Percentiles rank a stretch among this genome's conserved stretches.
Evolutionary conservation across 2,113 vertebrate species (phyloP).

Genomic region (Sinocyclocheilus anophthalmus): DNA sequence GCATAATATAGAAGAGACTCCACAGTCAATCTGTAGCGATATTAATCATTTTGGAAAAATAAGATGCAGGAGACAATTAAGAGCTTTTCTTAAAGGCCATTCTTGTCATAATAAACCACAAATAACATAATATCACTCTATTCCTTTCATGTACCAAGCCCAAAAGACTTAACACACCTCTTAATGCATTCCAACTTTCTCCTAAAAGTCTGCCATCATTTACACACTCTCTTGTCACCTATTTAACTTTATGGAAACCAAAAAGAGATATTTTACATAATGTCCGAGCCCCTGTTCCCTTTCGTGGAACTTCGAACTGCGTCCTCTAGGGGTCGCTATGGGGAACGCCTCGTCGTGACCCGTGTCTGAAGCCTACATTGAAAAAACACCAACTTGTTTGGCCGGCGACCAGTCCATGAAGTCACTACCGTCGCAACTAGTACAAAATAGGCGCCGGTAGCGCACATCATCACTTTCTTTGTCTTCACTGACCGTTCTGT

Average conservation of each 20-base stretch:
- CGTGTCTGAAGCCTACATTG: too few species aligned
- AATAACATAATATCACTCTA: neutral
- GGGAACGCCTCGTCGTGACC: too few species aligned
- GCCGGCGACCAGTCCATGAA: too few species aligned
- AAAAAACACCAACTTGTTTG: too few species aligned
- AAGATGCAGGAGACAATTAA: conserved; percentile 4
- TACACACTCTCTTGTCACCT: neutral
- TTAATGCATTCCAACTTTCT: neutral
- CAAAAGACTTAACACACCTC: neutral
- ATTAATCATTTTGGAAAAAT: conserved; percentile 38
- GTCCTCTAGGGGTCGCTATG: too few species aligned
- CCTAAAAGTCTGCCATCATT: neutral
- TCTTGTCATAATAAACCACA: conserved; percentile 15
- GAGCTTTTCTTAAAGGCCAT: neutral
- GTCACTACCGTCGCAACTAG: too few species aligned
- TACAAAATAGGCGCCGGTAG: too few species aligned
- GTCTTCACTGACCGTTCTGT: too few species aligned
- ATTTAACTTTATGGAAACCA: neutral
- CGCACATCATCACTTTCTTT: too few species aligned
- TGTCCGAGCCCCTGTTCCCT: neutral
- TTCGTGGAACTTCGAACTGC: too few species aligned
- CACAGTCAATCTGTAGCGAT: conserved; percentile 11
- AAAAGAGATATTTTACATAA: neutral
- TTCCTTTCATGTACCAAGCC: neutral
- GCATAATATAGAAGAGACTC: conserved; percentile 23